Evolutionary conservation across 2,797 vertebrate species (phyloP).

Genomic region (Cyclopterus lumpus): DNA sequence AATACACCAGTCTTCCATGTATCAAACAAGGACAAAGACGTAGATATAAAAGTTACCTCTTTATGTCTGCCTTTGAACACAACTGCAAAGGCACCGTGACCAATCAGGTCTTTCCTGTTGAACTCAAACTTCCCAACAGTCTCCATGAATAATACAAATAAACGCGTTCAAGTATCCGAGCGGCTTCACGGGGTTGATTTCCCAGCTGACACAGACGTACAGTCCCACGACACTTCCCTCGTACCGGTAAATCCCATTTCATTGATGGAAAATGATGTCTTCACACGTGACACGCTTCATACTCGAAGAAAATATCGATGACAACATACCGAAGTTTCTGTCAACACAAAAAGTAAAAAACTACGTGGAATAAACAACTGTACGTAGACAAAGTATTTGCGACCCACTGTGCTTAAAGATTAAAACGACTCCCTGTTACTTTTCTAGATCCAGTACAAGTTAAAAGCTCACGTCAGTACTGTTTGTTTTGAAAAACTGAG

Average conservation of each 20-base stretch:
- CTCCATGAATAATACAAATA: constrained; percentile 83
- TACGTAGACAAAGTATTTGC: constrained; percentile 21
- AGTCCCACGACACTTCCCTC: constrained; percentile 61
- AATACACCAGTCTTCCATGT: not conserved
- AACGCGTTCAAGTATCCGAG: constrained; percentile 24
- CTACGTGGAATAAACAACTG: constrained; percentile 25
- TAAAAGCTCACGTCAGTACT: not conserved
- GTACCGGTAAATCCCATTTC: constrained; percentile 77
- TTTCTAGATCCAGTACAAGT: not conserved
- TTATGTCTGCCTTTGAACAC: constrained; percentile 96
- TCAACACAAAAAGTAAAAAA: constrained; percentile 37
- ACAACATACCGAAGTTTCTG: constrained; percentile 29
- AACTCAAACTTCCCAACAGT: constrained; percentile 95
- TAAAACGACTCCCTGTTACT: not conserved
- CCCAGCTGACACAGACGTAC: constrained; percentile 50
- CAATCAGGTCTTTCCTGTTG: constrained; percentile 94
- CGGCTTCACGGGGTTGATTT: constrained; percentile 62
- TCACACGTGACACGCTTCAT: constrained; percentile 55
- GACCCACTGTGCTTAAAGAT: not conserved
- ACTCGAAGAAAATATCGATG: not conserved
- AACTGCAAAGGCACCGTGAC: constrained; percentile 96
- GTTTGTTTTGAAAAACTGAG: constrained; percentile 29
- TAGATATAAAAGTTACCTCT: constrained; percentile 83
- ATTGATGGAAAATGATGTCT: constrained; percentile 46
- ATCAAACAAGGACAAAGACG: not conserved